phyloP scores from a whole-genome alignment of 2,888 invertebrate genomes.

The Conomelus anceps region DNA sequence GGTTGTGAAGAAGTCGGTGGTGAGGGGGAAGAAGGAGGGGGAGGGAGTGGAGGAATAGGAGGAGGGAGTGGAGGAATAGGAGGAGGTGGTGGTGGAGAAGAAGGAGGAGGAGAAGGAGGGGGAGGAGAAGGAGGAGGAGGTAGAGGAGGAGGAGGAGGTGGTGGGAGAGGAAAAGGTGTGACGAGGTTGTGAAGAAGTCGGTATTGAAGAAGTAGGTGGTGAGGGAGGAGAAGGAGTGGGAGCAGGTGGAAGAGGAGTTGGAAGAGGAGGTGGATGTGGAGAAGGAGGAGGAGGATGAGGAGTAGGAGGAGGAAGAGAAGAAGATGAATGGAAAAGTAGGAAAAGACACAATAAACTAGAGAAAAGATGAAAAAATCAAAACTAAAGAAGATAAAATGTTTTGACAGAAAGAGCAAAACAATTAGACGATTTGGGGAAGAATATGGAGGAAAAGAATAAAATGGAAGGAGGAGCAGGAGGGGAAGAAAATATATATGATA shows the following conservation, averaged over 20 bases:
- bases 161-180: no score
- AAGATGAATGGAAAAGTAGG: neutral
- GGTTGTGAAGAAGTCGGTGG: neutral
- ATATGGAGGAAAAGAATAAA: no score
- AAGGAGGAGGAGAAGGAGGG: neutral
- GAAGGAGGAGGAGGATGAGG: neutral
- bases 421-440: no score
- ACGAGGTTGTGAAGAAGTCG: neutral
- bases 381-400: no score
- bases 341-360: no score
- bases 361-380: no score
- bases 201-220: no score
- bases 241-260: neutral
- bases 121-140: neutral
- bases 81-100: neutral
- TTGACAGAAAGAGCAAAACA: no score
- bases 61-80: neutral
- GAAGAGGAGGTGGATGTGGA: neutral
- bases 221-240: neutral
- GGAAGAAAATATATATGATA: neutral
- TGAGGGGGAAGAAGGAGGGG: neutral
- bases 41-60: neutral
- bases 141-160: neutral
- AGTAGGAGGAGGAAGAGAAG: neutral
- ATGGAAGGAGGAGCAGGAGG: neutral